Percentiles rank a stretch among this genome's conserved stretches.
These are phyloP conservation scores for Antrozous pallidus DNA, from an alignment of 2,797 vertebrate species.

Conservation along the genomic window DNA sequence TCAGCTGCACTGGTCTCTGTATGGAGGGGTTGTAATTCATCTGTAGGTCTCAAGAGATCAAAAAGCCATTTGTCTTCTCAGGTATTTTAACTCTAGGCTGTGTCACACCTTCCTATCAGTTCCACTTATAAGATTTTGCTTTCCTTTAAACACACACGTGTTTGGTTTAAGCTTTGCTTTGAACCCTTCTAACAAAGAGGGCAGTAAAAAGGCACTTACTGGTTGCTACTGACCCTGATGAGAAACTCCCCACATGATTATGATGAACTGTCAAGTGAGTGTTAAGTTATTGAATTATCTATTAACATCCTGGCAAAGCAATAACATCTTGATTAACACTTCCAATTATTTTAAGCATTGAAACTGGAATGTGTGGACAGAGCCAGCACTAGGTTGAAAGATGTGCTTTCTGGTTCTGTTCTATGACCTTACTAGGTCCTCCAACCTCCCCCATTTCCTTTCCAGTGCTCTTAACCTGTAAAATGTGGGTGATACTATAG, in stretches of 20 bases:
- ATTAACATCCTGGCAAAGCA: constrained; percentile 48
- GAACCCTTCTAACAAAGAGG: constrained; percentile 19
- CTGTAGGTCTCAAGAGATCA: constrained; percentile 42
- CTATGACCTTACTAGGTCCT: not conserved
- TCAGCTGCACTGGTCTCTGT: constrained; percentile 60
- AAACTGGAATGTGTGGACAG: not conserved
- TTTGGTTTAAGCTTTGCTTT: not conserved
- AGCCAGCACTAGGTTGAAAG: not conserved
- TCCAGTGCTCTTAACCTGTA: not conserved
- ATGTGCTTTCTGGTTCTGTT: constrained; percentile 16
- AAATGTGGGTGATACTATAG: not conserved
- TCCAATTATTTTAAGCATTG: constrained; percentile 4
- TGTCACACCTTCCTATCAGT: constrained; percentile 21
- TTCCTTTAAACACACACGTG: not conserved
- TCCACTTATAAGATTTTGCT: constrained; percentile 44
- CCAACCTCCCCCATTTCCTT: not conserved
- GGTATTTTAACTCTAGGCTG: constrained; percentile 32
- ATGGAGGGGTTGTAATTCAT: constrained; percentile 71
- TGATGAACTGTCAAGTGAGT: not conserved
- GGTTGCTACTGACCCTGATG: constrained; percentile 20
- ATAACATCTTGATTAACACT: not conserved
- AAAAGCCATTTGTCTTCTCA: constrained; percentile 72
- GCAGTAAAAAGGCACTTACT: constrained; percentile 2
- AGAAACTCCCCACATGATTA: not conserved
- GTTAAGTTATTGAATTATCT: not conserved